These are phyloP conservation scores for Pterocles gutturalis DNA, from an alignment of 2,113 vertebrate species.

Conservation along the genomic window DNA sequence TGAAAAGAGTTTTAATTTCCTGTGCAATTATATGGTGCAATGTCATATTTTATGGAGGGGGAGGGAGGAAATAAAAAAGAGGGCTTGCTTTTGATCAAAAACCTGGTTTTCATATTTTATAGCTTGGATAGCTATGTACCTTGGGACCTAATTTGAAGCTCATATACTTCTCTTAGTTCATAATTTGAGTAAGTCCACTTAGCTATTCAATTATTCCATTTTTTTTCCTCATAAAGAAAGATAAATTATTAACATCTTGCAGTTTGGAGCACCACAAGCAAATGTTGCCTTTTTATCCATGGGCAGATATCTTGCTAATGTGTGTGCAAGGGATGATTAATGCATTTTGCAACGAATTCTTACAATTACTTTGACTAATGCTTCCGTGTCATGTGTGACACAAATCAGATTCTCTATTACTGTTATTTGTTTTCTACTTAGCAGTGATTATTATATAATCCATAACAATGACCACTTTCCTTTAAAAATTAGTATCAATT, in stretches of 20 bases:
- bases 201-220: constrained; percentile 69
- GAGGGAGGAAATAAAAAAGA: not conserved
- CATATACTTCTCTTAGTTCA: constrained; percentile 13
- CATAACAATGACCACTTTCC: constrained; percentile 39
- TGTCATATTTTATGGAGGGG: constrained; percentile 57
- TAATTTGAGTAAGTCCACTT: constrained; percentile 60
- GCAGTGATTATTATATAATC: constrained; percentile 60
- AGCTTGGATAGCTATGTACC: constrained; percentile 45
- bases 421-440: constrained; percentile 64
- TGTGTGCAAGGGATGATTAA: constrained; percentile 37
- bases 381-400: not conserved
- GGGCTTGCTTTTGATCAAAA: constrained; percentile 73
- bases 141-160: constrained; percentile 58
- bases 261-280: constrained; percentile 17
- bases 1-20: constrained; percentile 84
- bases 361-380: constrained; percentile 47
- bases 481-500: constrained; percentile 25
- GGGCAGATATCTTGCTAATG: constrained; percentile 28
- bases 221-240: constrained; percentile 36
- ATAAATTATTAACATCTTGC: constrained; percentile 57
- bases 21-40: constrained; percentile 79
- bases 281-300: constrained; percentile 13
- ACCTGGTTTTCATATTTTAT: constrained; percentile 65
- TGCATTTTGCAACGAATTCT: constrained; percentile 48
- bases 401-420: constrained; percentile 22